phyloP scores from a whole-genome alignment of 2,888 invertebrate genomes.

The Romanomermis culicivorax region DNA sequence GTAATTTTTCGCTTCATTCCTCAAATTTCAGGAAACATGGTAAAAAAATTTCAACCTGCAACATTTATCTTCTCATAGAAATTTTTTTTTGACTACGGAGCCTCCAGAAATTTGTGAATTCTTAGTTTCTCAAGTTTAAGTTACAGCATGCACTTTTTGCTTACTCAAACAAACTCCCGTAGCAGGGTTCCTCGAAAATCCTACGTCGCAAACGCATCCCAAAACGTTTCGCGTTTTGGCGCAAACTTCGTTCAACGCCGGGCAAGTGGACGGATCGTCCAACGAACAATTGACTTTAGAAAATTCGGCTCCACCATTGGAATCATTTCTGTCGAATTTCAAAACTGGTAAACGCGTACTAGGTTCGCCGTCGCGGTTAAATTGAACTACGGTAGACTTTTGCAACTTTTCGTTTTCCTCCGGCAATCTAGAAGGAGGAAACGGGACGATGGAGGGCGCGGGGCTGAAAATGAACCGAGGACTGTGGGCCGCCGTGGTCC shows the following conservation, averaged over 20 bases:
- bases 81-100: too few relatives aligned
- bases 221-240: background rate
- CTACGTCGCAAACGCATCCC: constrained; percentile 9
- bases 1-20: too few relatives aligned
- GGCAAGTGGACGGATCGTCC: background rate
- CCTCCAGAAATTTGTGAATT: too few relatives aligned
- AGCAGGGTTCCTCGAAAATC: constrained; percentile 1
- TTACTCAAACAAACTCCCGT: constrained; percentile 9
- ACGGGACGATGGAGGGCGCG: background rate
- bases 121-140: too few relatives aligned
- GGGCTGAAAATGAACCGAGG: background rate
- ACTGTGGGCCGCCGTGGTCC: background rate
- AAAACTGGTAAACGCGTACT: background rate
- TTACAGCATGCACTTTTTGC: too few relatives aligned
- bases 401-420: background rate
- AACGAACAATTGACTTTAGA: too few relatives aligned
- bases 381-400: background rate
- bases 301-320: too few relatives aligned
- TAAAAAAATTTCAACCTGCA: too few relatives aligned
- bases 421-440: background rate
- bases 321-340: background rate
- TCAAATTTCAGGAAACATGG: too few relatives aligned
- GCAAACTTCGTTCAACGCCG: constrained; percentile 7
- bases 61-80: too few relatives aligned
- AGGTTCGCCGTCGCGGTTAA: background rate